Percentiles rank a stretch among this genome's conserved stretches.
Evolutionary conservation across 2,113 vertebrate species (phyloP).

Genomic region (Pseudois nayaur): DNA sequence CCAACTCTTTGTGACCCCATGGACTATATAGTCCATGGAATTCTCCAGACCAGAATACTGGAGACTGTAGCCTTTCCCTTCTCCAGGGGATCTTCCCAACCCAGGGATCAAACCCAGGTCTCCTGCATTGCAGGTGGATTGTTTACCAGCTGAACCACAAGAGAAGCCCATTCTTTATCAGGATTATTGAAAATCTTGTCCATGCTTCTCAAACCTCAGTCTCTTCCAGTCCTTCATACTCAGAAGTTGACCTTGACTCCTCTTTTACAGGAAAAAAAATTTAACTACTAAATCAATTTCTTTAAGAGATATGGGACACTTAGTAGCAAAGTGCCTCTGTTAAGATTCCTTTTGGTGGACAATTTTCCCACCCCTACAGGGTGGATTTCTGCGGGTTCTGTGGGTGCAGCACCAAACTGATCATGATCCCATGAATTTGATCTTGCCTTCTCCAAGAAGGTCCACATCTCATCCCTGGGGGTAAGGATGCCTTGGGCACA

Average conservation of each 20-base stretch:
- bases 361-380: background rate
- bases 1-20: background rate
- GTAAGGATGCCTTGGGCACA: background rate
- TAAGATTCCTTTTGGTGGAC: background rate
- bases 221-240: background rate
- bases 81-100: background rate
- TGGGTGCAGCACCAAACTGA: background rate
- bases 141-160: background rate
- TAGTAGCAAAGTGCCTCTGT: background rate
- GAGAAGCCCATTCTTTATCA: background rate
- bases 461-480: background rate
- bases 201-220: background rate
- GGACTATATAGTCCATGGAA: background rate
- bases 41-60: background rate
- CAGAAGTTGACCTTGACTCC: background rate
- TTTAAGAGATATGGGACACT: background rate
- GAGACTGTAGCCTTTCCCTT: background rate
- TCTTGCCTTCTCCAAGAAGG: background rate
- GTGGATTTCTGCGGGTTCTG: background rate
- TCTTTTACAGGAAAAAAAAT: background rate
- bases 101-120: background rate
- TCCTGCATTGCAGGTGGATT: background rate
- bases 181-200: background rate
- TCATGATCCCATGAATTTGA: background rate
- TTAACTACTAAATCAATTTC: background rate